Percentiles rank a stretch among this genome's conserved stretches.
Evolutionary conservation across 2,797 vertebrate genomes (phyloP).

Genomic region (Aphelocoma californica): DNA sequence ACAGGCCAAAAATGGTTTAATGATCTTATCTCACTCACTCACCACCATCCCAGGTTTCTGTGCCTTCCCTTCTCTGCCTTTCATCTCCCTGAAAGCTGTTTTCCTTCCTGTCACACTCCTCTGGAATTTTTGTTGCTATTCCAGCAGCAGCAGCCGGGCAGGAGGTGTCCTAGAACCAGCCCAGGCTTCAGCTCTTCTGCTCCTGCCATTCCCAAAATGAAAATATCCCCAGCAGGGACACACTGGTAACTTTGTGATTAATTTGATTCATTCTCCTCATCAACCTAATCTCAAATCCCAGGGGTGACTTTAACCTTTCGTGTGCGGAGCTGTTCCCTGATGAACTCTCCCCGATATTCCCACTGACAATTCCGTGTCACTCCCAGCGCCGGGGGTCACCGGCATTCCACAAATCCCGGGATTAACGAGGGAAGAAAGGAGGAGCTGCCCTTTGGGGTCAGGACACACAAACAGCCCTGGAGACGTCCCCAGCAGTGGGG

Average conservation of each 20-base stretch:
- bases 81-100: not conserved
- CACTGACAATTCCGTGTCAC: not conserved
- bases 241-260: not conserved
- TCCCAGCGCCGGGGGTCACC: not conserved
- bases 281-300: not conserved
- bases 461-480: not conserved
- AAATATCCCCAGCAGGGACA: accelerated
- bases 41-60: not conserved
- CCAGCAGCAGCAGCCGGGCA: not conserved
- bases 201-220: not conserved
- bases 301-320: not conserved
- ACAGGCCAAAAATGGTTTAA: not conserved
- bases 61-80: not conserved
- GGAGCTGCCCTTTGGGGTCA: not conserved
- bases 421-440: not conserved
- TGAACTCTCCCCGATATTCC: not conserved
- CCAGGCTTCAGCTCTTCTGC: not conserved
- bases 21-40: not conserved
- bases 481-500: not conserved
- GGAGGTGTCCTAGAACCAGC: not conserved
- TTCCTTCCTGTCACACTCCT: not conserved
- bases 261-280: not conserved
- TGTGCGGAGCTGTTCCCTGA: not conserved
- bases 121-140: not conserved
- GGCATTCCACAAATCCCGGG: not conserved